Percentiles rank a stretch among this genome's conserved stretches.
Conservation (phyloP, 2,113 vertebrate species). For the Phycodurus eques region DNA sequence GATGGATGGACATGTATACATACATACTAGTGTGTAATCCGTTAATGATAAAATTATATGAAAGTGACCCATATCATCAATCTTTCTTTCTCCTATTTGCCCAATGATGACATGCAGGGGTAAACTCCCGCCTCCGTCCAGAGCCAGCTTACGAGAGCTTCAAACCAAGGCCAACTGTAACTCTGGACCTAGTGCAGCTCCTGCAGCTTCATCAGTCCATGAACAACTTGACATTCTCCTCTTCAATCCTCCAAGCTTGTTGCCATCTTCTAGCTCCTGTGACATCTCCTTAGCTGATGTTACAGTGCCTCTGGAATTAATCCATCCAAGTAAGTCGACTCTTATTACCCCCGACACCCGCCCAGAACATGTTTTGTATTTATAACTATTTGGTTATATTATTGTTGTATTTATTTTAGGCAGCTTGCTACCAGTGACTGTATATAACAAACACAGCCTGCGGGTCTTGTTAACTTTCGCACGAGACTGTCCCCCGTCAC, state of each 20-base stretch:
- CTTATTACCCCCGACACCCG: background rate
- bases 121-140: constrained; percentile 81
- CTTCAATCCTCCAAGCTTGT: constrained; percentile 11
- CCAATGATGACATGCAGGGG: constrained; percentile 74
- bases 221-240: constrained; percentile 47
- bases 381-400: background rate
- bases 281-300: constrained; percentile 83
- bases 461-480: constrained; percentile 94
- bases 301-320: constrained; percentile 89
- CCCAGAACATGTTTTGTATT: background rate
- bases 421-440: constrained; percentile 89
- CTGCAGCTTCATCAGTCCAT: constrained; percentile 13
- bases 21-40: too few relatives aligned
- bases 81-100: too few relatives aligned
- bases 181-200: constrained; percentile 20
- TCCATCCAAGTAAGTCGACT: constrained; percentile 89
- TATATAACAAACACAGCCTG: constrained; percentile 92
- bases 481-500: constrained; percentile 81
- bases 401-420: constrained; percentile 66
- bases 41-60: too few relatives aligned
- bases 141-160: constrained; percentile 86
- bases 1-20: too few relatives aligned
- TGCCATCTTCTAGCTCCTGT: constrained; percentile 39
- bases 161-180: constrained; percentile 76
- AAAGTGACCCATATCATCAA: too few relatives aligned